These are phyloP conservation scores for Drosophila lacicola DNA, from an alignment of 2,888 invertebrate species.

Conservation along the genomic window DNA sequence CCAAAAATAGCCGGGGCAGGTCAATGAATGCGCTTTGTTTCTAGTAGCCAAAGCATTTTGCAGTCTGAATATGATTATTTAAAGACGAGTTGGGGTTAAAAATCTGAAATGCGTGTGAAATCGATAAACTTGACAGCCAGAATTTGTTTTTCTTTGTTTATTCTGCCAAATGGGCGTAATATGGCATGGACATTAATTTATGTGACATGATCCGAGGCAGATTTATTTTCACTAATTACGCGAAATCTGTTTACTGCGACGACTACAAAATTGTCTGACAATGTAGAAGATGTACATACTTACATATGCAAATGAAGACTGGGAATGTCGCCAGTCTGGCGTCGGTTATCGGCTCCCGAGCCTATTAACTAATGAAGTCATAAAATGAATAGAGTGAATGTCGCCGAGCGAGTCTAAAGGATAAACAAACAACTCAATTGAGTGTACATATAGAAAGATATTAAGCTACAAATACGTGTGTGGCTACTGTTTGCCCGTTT, in stretches of 20 bases:
- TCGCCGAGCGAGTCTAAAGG: conserved; percentile 20
- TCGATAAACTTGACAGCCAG: conserved; percentile 3
- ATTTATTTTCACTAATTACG: conserved; percentile 40
- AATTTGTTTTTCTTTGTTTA: conserved; percentile 5
- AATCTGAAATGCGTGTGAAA: conserved; percentile 1
- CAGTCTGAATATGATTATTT: background rate
- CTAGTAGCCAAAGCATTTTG: background rate
- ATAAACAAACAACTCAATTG: conserved; percentile 12
- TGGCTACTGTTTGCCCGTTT: conserved; percentile 17
- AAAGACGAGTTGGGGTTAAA: background rate
- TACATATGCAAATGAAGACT: conserved; percentile 12
- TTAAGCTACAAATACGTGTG: conserved; percentile 7
- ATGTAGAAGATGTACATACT: background rate
- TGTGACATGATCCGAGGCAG: conserved; percentile 21
- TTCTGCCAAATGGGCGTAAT: background rate
- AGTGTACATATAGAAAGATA: conserved; percentile 6
- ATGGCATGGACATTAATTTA: conserved; percentile 33
- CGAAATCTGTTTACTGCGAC: conserved; percentile 25
- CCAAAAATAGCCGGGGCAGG: conserved; percentile 7
- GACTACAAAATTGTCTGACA: conserved; percentile 21
- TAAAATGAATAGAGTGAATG: conserved; percentile 48
- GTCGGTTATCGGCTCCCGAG: conserved; percentile 29
- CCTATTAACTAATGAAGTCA: conserved; percentile 69
- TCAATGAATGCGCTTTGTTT: conserved; percentile 18
- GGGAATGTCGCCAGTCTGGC: conserved; percentile 53